Evolutionary conservation across 2,888 invertebrate genomes (phyloP).

Genomic region (Hirtodrosophila trivittata): DNA sequence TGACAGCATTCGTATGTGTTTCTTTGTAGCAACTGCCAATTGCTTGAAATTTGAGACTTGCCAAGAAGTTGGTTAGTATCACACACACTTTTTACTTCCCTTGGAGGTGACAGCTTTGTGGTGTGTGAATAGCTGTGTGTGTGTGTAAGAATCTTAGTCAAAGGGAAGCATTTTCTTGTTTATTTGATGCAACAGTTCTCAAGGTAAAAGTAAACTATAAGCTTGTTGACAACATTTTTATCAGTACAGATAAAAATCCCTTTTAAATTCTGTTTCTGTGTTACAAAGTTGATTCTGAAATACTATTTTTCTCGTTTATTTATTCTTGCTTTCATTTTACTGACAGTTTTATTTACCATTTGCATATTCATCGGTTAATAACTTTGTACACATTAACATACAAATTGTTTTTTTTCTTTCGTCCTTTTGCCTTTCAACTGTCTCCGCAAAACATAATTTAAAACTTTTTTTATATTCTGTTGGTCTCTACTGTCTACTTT

Average conservation of each 20-base stretch:
- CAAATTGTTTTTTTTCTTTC: constrained; percentile 21
- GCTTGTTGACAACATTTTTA: too few species aligned
- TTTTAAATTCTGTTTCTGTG: too few species aligned
- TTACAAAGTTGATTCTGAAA: too few species aligned
- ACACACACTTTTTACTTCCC: too few species aligned
- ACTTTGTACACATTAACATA: constrained; percentile 25
- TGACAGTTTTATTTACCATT: constrained; percentile 11
- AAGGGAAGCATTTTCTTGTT: too few species aligned
- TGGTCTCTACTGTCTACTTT: constrained; percentile 6
- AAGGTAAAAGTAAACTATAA: too few species aligned
- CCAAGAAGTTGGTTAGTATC: constrained; percentile 32
- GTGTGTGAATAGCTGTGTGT: constrained; percentile 1
- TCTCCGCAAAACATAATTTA: constrained; percentile 9
- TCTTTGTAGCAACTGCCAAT: constrained; percentile 39
- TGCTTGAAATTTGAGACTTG: constrained; percentile 38
- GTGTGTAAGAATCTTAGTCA: not conserved
- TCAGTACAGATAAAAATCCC: too few species aligned
- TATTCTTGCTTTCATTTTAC: too few species aligned
- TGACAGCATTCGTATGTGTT: constrained; percentile 27
- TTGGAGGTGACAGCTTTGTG: too few species aligned
- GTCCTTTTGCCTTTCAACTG: not conserved
- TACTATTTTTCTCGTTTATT: too few species aligned
- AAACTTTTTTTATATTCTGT: constrained; percentile 20
- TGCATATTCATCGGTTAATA: constrained; percentile 19
- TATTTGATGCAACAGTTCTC: too few species aligned